Evolutionary conservation across 2,113 vertebrate genomes (phyloP).

Genomic region (Oreotrochilus melanogaster): DNA sequence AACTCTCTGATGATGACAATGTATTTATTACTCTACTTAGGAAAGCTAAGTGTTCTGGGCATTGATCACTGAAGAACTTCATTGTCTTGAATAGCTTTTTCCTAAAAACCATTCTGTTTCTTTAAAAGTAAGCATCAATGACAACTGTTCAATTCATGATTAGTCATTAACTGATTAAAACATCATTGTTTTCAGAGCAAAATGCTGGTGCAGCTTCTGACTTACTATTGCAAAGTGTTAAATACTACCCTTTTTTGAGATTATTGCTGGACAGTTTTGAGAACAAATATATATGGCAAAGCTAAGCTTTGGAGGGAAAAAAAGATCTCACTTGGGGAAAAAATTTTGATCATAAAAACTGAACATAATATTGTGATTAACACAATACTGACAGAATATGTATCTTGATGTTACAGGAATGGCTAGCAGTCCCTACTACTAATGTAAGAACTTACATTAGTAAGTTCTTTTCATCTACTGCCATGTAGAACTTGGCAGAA

Average conservation of each 20-base stretch:
- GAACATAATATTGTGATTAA: neutral
- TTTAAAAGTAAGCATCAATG: slow-evolving; percentile 58
- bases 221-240: neutral
- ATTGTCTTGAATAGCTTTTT: slow-evolving; percentile 57
- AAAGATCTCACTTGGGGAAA: neutral
- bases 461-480: too few species aligned
- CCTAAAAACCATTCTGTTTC: slow-evolving; percentile 27
- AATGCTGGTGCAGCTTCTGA: neutral
- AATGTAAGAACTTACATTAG: too few species aligned
- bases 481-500: neutral
- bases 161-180: slow-evolving; percentile 13
- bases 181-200: neutral
- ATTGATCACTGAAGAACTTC: slow-evolving; percentile 63
- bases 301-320: neutral
- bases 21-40: slow-evolving; percentile 61
- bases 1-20: slow-evolving; percentile 22
- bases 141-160: slow-evolving; percentile 7
- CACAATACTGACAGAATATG: neutral
- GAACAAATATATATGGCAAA: neutral
- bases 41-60: slow-evolving; percentile 51
- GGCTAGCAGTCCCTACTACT: neutral
- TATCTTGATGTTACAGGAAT: neutral
- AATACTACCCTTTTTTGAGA: neutral
- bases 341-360: neutral
- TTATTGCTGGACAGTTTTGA: neutral